Conservation (phyloP, 2,113 vertebrate genomes). For the Dolichallabes microphthalmus region DNA sequence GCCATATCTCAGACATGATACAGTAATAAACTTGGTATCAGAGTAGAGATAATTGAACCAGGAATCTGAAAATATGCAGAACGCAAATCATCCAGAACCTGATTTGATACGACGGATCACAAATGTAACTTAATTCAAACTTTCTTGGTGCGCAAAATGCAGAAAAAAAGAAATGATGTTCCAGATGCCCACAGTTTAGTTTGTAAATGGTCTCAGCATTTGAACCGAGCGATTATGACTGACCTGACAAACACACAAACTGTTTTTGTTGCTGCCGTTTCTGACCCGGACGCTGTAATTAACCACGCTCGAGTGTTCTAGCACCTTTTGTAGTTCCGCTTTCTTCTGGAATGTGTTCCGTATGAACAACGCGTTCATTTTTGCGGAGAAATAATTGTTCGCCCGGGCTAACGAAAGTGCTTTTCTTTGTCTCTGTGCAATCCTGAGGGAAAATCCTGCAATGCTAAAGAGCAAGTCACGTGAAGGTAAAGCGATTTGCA, state of each 20-base stretch:
- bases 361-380: not conserved
- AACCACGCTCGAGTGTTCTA: not conserved
- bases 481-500: constrained; percentile 23
- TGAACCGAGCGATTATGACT: constrained; percentile 46
- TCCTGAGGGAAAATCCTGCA: not conserved
- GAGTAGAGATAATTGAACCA: too few species aligned
- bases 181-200: constrained; percentile 30
- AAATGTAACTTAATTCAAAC: not conserved
- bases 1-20: too few species aligned
- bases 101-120: too few species aligned
- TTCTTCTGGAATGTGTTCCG: not conserved
- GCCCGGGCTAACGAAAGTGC: not conserved
- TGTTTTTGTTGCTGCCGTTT: not conserved
- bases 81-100: too few species aligned
- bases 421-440: not conserved
- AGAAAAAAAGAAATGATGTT: constrained; percentile 5
- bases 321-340: not conserved
- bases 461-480: not conserved
- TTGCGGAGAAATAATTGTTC: not conserved
- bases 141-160: not conserved
- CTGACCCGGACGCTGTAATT: not conserved
- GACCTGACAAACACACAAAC: constrained; percentile 4
- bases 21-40: too few species aligned
- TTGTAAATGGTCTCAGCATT: constrained; percentile 26
- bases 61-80: too few species aligned